phyloP scores from a whole-genome alignment of 1,140 invertebrate genomes.

The Lerema accius region DNA sequence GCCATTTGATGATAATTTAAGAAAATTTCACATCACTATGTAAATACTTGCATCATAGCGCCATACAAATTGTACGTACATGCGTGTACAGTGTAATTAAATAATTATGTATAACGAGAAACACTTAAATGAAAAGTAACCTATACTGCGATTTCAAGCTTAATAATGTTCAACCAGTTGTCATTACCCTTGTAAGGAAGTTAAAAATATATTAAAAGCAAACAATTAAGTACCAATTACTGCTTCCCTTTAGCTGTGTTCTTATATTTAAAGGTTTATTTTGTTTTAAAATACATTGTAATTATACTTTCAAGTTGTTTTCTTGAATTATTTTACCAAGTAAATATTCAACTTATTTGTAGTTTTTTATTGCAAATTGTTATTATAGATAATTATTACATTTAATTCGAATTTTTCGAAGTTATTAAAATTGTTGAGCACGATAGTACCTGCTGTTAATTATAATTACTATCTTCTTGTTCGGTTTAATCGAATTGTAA shows the following conservation, averaged over 20 bases:
- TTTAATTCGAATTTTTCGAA: no score
- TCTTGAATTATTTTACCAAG: not conserved
- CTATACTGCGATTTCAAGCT: constrained; percentile 6
- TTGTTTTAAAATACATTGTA: constrained; percentile 5
- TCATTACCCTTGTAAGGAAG: constrained; percentile 33
- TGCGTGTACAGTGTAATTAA: not conserved
- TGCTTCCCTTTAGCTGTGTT: constrained; percentile 7
- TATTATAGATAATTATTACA: not conserved
- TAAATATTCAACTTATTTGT: not conserved
- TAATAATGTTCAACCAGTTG: constrained; percentile 20
- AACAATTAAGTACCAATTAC: constrained; percentile 27
- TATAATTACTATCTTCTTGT: no score
- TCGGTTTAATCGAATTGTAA: no score
- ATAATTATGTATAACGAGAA: not conserved
- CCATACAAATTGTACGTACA: not conserved
- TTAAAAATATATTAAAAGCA: constrained; percentile 15
- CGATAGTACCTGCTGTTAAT: no score
- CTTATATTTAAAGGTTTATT: constrained; percentile 17
- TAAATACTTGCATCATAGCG: not conserved
- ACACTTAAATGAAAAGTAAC: constrained; percentile 12
- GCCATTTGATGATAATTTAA: no score
- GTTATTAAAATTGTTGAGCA: no score
- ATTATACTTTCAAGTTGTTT: not conserved
- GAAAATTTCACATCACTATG: not conserved
- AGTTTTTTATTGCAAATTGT: not conserved